Conservation (phyloP, 2,113 vertebrate genomes). For the Nothobranchius furzeri region DNA sequence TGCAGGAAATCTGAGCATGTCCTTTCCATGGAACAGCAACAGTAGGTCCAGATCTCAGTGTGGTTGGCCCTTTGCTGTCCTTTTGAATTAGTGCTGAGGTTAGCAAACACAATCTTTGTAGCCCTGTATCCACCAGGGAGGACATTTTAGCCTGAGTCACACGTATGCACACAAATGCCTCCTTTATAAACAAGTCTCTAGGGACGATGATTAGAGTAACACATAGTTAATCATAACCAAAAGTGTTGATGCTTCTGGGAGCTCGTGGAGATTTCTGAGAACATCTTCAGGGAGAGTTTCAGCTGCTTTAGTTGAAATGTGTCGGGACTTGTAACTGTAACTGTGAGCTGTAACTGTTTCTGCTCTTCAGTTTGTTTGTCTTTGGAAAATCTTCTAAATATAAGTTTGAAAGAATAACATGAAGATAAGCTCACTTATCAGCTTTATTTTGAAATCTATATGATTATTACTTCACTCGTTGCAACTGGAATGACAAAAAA, state of each 20-base stretch:
- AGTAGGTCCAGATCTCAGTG: slow-evolving; percentile 26
- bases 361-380: not conserved
- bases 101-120: slow-evolving; percentile 52
- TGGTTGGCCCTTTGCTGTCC: slow-evolving; percentile 30
- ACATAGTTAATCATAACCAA: slow-evolving; percentile 62
- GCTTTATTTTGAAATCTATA: too few relatives aligned
- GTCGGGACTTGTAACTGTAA: not conserved
- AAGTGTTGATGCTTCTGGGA: slow-evolving; percentile 54
- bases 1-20: slow-evolving; percentile 33
- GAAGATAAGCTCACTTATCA: too few relatives aligned
- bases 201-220: slow-evolving; percentile 55
- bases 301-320: not conserved
- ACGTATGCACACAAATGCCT: slow-evolving; percentile 24
- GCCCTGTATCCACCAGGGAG: slow-evolving; percentile 46
- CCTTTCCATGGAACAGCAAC: slow-evolving; percentile 48
- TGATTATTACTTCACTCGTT: too few relatives aligned
- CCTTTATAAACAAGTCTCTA: slow-evolving; percentile 45
- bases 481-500: too few relatives aligned
- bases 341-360: not conserved
- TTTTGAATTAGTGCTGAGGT: slow-evolving; percentile 60
- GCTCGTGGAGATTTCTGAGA: slow-evolving; percentile 10
- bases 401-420: too few relatives aligned
- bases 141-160: slow-evolving; percentile 41
- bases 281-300: not conserved
- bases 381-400: not conserved